Evolutionary conservation across 2,113 vertebrate species (phyloP).

Genomic region (Thalassarche chlororhynchos): DNA sequence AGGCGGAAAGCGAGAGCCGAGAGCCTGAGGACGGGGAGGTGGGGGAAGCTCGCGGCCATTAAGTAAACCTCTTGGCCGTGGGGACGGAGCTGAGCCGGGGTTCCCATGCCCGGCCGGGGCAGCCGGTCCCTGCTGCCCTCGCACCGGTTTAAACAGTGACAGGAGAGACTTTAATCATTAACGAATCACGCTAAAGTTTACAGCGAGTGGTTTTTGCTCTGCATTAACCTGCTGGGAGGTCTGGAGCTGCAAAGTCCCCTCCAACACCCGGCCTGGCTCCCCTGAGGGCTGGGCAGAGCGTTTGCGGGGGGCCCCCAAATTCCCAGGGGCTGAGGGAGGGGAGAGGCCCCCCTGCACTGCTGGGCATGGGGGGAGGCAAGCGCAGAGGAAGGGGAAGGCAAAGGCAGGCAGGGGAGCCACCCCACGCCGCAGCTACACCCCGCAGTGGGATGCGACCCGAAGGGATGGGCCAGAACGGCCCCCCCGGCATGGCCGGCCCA

Average conservation of each 20-base stretch:
- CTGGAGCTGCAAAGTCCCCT: background rate
- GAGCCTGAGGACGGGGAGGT: background rate
- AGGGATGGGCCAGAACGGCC: rapidly evolving
- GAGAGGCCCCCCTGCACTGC: background rate
- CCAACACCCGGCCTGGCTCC: rapidly evolving
- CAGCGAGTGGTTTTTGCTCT: background rate
- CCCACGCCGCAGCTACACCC: background rate
- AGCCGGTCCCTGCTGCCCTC: background rate
- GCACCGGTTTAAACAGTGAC: conserved; percentile 6
- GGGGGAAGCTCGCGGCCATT: no score
- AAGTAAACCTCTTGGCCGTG: background rate
- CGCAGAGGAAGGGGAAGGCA: background rate
- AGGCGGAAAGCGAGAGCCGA: background rate
- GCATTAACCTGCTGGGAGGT: background rate
- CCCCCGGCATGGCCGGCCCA: background rate
- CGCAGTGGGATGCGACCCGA: rapidly evolving
- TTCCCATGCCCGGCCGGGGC: background rate
- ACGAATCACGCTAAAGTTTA: background rate
- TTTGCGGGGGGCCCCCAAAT: rapidly evolving
- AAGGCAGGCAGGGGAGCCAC: background rate
- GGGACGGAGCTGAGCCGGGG: background rate
- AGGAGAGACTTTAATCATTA: conserved; percentile 38
- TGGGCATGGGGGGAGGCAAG: background rate
- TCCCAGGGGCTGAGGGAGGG: background rate
- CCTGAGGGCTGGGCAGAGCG: rapidly evolving